Evolutionary conservation across 2,888 invertebrate species (phyloP), one percentile per base, ranked within the genome.

Genomic region (Metopia argyrocephala): DNA sequence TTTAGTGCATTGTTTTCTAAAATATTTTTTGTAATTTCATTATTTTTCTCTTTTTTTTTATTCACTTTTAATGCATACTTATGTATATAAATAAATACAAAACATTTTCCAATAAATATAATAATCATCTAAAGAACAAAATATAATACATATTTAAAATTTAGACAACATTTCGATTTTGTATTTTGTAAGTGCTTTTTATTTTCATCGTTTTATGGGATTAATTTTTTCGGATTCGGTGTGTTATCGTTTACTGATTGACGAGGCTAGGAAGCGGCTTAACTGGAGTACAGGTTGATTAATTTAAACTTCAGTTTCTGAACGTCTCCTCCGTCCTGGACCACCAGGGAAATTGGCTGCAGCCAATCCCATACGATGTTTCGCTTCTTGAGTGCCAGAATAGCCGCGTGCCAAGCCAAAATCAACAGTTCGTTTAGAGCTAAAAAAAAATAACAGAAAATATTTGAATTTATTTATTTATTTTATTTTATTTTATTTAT

Each of bases 321-420:
- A 93, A 83, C 96, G 94, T 88, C 96, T 94, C 94, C 95, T 95
- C 91, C 96, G 93, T 85, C 97, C 96, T 1, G 97, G 97, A 9
- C 97, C 96, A 2, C 95, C 95, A 23, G 97, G 96, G 91, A 94
- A 96, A 91, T 96, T 96, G 84, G 97, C 97, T 0, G 96, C 96
- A 52, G 96, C 95, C 66, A 97, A 90, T 3, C 97, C 97, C 95
- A 97, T 96, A 87, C 97, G 93, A 89, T 97, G 97, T 91, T 97
- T 97, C 86, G 97, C 97, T 81, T 96, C 96, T 86, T 96, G 95
- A 28, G 96, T 94, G 0, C 97, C 97, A 54, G 96, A 96, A 91
- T 95, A 96, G 25, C 97, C 97, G 65, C 97, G 95, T 86, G 94
- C 95, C 75, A 97, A 92, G 1, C 97, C 97, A 85, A 97, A 92